A percentile compares a stretch with the other conserved stretches of the same genome.
Evolutionary conservation across 1,140 invertebrate genomes (phyloP).

Genomic region (Drosophila pseudoananassae): DNA sequence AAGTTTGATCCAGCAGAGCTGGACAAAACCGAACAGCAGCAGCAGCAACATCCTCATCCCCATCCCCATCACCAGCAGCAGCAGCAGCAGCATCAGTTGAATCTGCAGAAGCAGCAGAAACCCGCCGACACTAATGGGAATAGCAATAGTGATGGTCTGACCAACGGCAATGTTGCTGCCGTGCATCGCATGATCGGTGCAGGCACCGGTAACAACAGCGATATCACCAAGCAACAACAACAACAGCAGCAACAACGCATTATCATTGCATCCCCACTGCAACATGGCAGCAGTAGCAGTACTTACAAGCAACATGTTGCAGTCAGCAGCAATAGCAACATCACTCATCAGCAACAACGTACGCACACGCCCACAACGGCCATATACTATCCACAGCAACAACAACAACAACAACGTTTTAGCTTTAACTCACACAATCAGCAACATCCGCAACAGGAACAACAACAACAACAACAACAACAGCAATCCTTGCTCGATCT

Average conservation of each 20-base stretch:
- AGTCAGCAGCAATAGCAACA: constrained; percentile 44
- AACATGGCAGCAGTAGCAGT: constrained; percentile 53
- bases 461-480: constrained; percentile 58
- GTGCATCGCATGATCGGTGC: constrained; percentile 73
- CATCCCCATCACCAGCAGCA: constrained; percentile 32
- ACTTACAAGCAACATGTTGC: constrained; percentile 72
- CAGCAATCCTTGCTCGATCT: constrained; percentile 88
- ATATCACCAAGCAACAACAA: constrained; percentile 26
- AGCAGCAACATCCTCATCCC: constrained; percentile 37
- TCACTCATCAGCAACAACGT: constrained; percentile 67
- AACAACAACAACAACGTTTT: constrained; percentile 62
- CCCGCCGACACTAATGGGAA: constrained; percentile 49
- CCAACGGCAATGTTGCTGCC: constrained; percentile 68
- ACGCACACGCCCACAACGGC: constrained; percentile 62
- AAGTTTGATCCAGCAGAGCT: constrained; percentile 94
- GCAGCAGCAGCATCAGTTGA: constrained; percentile 44
- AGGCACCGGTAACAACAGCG: constrained; percentile 59
- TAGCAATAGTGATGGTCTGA: constrained; percentile 50
- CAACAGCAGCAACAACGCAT: constrained; percentile 62
- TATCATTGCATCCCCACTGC: constrained; percentile 71
- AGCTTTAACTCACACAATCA: constrained; percentile 77
- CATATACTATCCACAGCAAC: constrained; percentile 59
- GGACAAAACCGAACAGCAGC: constrained; percentile 87
- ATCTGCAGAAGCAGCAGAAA: constrained; percentile 45
- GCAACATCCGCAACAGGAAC: constrained; percentile 63